Percentiles rank a stretch among this genome's conserved stretches.
Evolutionary conservation across 2,113 vertebrate species (phyloP).

Genomic region (Sinocyclocheilus rhinocerous): DNA sequence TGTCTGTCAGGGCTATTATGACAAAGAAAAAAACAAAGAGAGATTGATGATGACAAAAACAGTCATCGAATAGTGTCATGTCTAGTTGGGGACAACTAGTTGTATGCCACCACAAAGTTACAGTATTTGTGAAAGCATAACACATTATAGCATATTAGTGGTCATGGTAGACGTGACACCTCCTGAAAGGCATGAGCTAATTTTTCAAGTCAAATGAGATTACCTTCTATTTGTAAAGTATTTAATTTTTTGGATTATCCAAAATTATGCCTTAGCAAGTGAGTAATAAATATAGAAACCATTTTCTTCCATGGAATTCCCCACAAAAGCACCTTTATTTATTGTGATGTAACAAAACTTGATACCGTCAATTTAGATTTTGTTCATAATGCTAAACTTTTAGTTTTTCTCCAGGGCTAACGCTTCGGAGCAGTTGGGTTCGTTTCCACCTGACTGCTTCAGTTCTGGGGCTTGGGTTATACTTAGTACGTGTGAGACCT

Average conservation of each 20-base stretch:
- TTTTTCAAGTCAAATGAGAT: not conserved
- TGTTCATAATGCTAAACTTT: not conserved
- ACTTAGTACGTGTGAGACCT: slow-evolving; percentile 61
- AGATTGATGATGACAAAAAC: not conserved
- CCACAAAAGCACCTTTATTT: not conserved
- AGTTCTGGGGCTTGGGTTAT: slow-evolving; percentile 45
- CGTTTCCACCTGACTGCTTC: slow-evolving; percentile 45
- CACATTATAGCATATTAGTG: slow-evolving; percentile 24
- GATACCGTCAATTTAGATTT: not conserved
- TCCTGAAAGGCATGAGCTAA: slow-evolving; percentile 1
- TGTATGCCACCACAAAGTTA: not conserved
- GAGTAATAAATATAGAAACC: not conserved
- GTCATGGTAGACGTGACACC: slow-evolving; percentile 16
- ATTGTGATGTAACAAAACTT: not conserved
- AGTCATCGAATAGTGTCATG: slow-evolving; percentile 19
- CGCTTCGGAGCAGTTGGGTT: not conserved
- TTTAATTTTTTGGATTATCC: not conserved
- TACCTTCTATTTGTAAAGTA: not conserved
- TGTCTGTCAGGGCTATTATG: no score
- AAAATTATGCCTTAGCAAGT: not conserved
- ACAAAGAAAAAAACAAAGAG: no score
- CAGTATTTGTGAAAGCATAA: slow-evolving; percentile 9
- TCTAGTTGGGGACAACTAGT: slow-evolving; percentile 3
- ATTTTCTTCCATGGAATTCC: not conserved
- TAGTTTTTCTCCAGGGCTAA: not conserved